Evolutionary conservation across 2,888 invertebrate genomes (phyloP), one percentile per base, ranked within the genome.

Genomic region (Scaptomyza reducta): DNA sequence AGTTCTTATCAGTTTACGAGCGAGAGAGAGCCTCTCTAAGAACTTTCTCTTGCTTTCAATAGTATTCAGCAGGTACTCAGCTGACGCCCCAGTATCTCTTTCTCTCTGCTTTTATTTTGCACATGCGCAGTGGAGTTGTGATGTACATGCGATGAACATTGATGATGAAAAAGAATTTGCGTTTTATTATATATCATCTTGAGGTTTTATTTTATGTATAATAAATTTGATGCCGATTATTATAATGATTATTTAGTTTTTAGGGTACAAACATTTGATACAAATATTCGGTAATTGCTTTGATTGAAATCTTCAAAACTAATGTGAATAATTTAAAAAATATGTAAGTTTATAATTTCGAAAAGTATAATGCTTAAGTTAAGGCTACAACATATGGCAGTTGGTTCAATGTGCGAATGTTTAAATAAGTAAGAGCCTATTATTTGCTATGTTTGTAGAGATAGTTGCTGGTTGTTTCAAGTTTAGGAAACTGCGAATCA

Each of bases 211-310:
- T 82, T 40, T 57, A 68, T 68, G 71, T 79, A 74, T 45, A 60
- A 53, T 55, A 60, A 82, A 62, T 70, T 64, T 57, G 69, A 77
- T 61, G 70, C 65, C 64, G 70, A 55, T 72, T 55, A 49, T 22
- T 55, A 47, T 49, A 31, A 27, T 2, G 3, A 35, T 25, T 38
- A 6, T 4, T 73, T 62, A n/a, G 10, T 31, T 62, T 60, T 73
- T 62, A 59, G 63, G 56, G 27, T 68, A 70, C 75, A 89, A 90
- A 89, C 77, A 87, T 90, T 90, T 90, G 90, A 90, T 90, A 88
- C 89, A 90, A 90, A 89, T 73, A 90, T 89, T 84, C 77, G 86
- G 59, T 60, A 57, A 61, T 35, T 70, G 59, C 16, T 76, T 38
- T 61, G 59, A 73, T 27, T 62, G 46, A 51, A 61, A 31, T 47